phyloP scores from a whole-genome alignment of 2,888 invertebrate species.

The Seira sanloemensis region DNA sequence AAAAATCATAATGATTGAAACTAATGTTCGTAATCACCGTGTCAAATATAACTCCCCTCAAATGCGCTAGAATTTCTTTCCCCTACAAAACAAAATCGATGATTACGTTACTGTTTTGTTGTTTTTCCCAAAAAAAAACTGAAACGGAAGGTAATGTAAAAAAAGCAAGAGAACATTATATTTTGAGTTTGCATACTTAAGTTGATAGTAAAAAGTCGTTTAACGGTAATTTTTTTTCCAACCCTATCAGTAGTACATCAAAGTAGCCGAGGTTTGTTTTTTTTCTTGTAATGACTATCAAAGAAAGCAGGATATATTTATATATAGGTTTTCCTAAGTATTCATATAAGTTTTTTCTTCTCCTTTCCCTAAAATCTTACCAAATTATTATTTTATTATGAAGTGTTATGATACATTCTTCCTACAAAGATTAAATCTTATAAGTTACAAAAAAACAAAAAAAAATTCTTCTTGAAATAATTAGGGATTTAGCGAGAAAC shows the following conservation, averaged over 20 bases:
- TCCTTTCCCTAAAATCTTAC: no score
- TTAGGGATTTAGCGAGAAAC: no score
- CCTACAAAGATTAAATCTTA: no score
- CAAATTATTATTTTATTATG: constrained; percentile 36
- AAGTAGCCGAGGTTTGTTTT: constrained; percentile 43
- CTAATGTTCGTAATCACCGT: constrained; percentile 41
- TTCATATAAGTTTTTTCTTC: no score
- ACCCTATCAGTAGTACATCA: constrained; percentile 32
- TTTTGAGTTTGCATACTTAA: constrained; percentile 36
- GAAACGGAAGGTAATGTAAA: constrained; percentile 15
- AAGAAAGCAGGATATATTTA: constrained; percentile 13
- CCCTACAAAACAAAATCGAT: constrained; percentile 8
- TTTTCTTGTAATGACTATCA: constrained; percentile 28
- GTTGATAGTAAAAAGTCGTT: constrained; percentile 39
- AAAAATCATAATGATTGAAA: not conserved
- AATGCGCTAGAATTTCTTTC: not conserved
- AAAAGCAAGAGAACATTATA: constrained; percentile 45
- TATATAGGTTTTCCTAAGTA: constrained; percentile 33
- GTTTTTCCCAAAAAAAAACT: constrained; percentile 40
- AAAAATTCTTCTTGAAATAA: no score
- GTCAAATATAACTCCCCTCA: no score
- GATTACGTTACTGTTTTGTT: no score
- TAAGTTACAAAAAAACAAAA: no score
- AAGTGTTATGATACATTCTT: constrained; percentile 50
- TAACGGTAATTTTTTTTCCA: constrained; percentile 15